Percentiles rank a stretch among this genome's conserved stretches.
phyloP scores from a whole-genome alignment of 2,888 invertebrate genomes.

The Troides helena region DNA sequence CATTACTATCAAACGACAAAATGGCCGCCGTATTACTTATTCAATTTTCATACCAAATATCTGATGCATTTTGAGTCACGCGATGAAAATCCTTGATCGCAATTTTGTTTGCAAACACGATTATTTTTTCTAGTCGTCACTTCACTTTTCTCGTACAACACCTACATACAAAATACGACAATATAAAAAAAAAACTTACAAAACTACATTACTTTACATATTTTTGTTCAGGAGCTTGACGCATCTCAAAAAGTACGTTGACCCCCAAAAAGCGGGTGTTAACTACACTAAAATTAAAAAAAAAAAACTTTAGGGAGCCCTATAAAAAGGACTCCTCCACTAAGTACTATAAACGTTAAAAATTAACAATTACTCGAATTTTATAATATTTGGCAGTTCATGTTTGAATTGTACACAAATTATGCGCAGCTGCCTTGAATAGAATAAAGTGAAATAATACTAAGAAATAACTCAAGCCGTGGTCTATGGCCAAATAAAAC shows the following conservation, averaged over 20 bases:
- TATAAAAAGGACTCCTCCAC: constrained; percentile 33
- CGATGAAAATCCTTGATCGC: not conserved
- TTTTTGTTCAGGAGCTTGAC: constrained; percentile 40
- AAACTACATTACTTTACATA: constrained; percentile 38
- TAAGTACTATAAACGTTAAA: constrained; percentile 49
- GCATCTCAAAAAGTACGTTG: constrained; percentile 44
- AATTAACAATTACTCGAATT: constrained; percentile 43
- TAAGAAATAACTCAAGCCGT: constrained; percentile 44
- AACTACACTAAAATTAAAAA: constrained; percentile 37
- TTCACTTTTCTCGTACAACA: constrained; percentile 28
- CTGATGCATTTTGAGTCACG: not conserved
- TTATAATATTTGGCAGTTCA: constrained; percentile 48
- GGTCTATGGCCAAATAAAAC: constrained; percentile 34
- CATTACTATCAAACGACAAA: not conserved
- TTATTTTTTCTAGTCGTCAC: not conserved
- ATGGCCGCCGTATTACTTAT: not conserved
- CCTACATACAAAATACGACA: constrained; percentile 38
- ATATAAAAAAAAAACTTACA: constrained; percentile 32
- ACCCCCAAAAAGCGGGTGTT: constrained; percentile 40
- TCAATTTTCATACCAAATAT: not conserved
- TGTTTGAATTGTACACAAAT: constrained; percentile 33
- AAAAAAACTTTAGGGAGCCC: constrained; percentile 32
- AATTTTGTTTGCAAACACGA: not conserved
- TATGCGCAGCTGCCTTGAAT: constrained; percentile 45
- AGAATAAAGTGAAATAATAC: constrained; percentile 41